These are phyloP conservation scores for Astropecten irregularis DNA, from an alignment of 53 echinoderm and acorn worm genomes.

Conservation along the genomic window DNA sequence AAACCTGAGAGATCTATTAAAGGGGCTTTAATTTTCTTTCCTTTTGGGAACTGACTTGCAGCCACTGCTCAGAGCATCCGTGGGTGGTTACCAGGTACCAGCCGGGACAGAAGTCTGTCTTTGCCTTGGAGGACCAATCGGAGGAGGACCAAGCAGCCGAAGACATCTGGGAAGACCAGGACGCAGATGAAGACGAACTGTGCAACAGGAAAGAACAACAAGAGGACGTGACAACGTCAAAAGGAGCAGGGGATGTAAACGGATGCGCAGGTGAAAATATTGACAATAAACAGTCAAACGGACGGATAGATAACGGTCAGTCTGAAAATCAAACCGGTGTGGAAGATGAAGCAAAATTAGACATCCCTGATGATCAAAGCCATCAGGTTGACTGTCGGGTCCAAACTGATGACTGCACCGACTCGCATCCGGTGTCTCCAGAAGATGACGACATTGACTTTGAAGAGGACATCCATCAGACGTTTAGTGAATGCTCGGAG, in stretches of 20 bases:
- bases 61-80: constrained; percentile 78
- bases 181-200: not conserved
- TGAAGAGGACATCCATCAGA: not conserved
- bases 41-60: too few species aligned
- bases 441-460: not conserved
- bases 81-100: constrained; percentile 73
- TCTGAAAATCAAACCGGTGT: too few species aligned
- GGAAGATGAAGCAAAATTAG: too few species aligned
- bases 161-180: constrained; percentile 10
- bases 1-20: too few species aligned
- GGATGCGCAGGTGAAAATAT: not conserved
- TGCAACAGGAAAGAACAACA: not conserved
- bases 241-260: not conserved
- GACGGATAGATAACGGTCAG: too few species aligned
- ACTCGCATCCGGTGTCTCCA: too few species aligned
- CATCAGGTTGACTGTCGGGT: too few species aligned
- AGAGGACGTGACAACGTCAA: too few species aligned
- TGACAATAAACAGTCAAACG: not conserved
- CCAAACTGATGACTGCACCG: too few species aligned
- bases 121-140: constrained; percentile 38
- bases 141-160: constrained; percentile 18
- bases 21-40: too few species aligned
- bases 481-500: not conserved
- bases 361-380: too few species aligned
- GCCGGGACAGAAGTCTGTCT: constrained; percentile 86